Conservation (phyloP, 2,113 vertebrate species). For the Nibea coibor region DNA sequence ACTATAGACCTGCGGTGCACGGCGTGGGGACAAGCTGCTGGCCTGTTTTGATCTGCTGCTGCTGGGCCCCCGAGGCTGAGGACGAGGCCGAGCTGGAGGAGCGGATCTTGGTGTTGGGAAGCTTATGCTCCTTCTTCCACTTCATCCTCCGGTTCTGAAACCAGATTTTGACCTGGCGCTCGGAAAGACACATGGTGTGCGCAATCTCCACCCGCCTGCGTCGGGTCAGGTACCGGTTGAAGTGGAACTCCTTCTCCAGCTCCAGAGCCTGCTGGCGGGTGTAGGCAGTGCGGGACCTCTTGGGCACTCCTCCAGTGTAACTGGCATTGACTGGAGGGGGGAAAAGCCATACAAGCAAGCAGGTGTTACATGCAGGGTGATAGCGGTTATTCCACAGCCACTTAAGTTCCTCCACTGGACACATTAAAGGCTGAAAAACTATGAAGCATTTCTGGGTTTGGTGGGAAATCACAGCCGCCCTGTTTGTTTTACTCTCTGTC, state of each 20-base stretch:
- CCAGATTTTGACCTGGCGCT: conserved; percentile 99
- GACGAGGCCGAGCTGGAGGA: conserved; percentile 89
- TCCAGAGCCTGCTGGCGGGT: conserved; percentile 99
- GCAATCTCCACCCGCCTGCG: conserved; percentile 98
- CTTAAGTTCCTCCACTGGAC: conserved; percentile 44
- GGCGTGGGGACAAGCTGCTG: conserved; percentile 88
- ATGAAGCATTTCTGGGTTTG: conserved; percentile 25
- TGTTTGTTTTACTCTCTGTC: conserved; percentile 43
- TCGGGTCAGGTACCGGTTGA: conserved; percentile 99
- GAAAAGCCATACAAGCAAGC: conserved; percentile 85
- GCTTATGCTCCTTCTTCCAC: conserved; percentile 99
- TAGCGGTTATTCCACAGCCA: conserved; percentile 48
- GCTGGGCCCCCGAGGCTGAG: conserved; percentile 84
- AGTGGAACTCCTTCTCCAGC: conserved; percentile 99
- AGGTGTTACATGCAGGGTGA: conserved; percentile 86
- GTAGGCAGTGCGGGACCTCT: conserved; percentile 99
- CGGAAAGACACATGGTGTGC: conserved; percentile 96
- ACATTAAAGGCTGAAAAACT: conserved; percentile 32
- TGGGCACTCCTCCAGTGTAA: conserved; percentile 97
- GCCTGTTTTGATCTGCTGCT: conserved; percentile 87
- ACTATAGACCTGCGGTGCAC: conserved; percentile 89
- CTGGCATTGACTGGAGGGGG: conserved; percentile 89
- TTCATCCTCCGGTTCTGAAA: conserved; percentile 99
- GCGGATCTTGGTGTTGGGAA: conserved; percentile 99
- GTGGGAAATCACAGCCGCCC: conserved; percentile 23